These are phyloP conservation scores for Akabosia matsudoensis DNA, from an alignment of 1,140 invertebrate species.

Conservation along the genomic window DNA sequence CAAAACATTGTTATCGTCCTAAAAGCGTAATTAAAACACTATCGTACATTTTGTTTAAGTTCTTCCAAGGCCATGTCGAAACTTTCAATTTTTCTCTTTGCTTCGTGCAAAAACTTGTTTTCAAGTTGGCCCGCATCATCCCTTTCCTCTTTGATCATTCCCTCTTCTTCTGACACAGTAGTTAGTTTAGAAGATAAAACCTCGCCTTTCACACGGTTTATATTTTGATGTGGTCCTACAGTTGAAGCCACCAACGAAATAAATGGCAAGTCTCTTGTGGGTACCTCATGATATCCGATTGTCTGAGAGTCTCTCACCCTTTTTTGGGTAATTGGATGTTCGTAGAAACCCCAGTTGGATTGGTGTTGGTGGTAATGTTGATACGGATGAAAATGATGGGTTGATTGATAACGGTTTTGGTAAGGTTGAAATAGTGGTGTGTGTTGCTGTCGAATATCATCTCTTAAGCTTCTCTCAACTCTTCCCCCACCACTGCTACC, in stretches of 20 bases:
- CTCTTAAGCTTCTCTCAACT: not conserved
- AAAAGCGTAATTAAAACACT: not conserved
- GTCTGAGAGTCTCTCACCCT: not conserved
- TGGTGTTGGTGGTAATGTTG: not conserved
- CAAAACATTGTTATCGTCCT: not conserved
- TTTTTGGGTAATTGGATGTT: constrained; percentile 7
- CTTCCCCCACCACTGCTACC: not conserved
- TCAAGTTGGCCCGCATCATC: not conserved
- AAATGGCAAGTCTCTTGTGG: not conserved
- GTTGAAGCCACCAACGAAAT: not conserved
- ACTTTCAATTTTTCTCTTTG: constrained; percentile 8
- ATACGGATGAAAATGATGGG: not conserved
- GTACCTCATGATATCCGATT: not conserved
- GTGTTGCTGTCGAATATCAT: not conserved
- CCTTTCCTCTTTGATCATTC: not conserved
- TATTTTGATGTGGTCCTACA: not conserved
- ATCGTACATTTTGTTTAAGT: not conserved
- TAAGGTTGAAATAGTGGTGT: not conserved
- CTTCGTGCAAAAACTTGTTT: not conserved
- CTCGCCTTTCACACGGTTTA: not conserved
- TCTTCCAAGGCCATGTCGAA: not conserved
- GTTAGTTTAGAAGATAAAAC: not conserved
- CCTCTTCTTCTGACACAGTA: not conserved
- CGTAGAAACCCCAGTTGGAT: constrained; percentile 6
- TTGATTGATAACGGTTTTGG: not conserved